Conservation (phyloP, 2,113 vertebrate species). For the Hiodon alosoides region DNA sequence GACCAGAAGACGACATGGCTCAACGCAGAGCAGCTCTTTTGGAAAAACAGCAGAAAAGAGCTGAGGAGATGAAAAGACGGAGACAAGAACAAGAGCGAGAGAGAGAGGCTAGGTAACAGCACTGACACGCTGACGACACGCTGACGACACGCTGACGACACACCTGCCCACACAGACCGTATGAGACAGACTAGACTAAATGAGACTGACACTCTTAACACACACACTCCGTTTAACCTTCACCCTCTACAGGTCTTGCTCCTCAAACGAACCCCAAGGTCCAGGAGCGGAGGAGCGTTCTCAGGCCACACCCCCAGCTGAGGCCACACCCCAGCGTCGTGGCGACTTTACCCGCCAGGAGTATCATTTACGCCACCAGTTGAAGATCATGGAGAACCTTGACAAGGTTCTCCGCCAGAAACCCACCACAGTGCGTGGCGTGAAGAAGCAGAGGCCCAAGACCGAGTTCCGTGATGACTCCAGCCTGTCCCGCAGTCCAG, state of each 20-base stretch:
- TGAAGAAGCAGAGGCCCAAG: slow-evolving; percentile 75
- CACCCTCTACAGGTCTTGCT: slow-evolving; percentile 39
- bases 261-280: slow-evolving; percentile 50
- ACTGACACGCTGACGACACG: background rate
- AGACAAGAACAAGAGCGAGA: slow-evolving; percentile 79
- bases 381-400: slow-evolving; percentile 86
- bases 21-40: slow-evolving; percentile 74
- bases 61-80: slow-evolving; percentile 71
- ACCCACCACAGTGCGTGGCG: slow-evolving; percentile 63
- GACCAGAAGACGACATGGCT: slow-evolving; percentile 79
- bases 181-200: background rate
- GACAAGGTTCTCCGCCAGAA: slow-evolving; percentile 81
- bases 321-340: slow-evolving; percentile 64
- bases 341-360: slow-evolving; percentile 79
- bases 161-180: background rate
- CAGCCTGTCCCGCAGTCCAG: slow-evolving; percentile 72
- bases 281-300: slow-evolving; percentile 28
- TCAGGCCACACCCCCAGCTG: slow-evolving; percentile 46
- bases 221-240: background rate
- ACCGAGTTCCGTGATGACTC: slow-evolving; percentile 84
- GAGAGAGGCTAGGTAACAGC: slow-evolving; percentile 72
- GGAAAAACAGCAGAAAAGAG: slow-evolving; percentile 79
- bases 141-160: background rate
- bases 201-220: background rate
- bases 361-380: slow-evolving; percentile 76